Evolutionary conservation across 2,113 vertebrate species (phyloP).

Genomic region (Podilymbus podiceps): DNA sequence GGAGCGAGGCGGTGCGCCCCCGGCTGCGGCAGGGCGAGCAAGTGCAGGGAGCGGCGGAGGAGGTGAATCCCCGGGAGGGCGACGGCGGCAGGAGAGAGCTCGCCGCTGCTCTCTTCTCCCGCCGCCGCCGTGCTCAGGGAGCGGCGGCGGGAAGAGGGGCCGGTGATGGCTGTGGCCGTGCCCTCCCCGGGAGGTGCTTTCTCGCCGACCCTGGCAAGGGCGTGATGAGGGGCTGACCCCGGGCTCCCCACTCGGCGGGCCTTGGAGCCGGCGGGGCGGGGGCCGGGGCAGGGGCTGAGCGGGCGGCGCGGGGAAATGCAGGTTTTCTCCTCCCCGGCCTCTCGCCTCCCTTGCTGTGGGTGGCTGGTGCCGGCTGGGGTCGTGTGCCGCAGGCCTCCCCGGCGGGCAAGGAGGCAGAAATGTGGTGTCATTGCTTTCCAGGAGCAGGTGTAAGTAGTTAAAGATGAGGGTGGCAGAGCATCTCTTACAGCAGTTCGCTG

Average conservation of each 20-base stretch:
- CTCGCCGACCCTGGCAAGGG: background rate
- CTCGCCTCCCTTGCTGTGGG: background rate
- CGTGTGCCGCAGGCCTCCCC: background rate
- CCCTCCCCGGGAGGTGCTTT: background rate
- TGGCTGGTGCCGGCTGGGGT: background rate
- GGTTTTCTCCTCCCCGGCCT: background rate
- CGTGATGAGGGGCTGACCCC: background rate
- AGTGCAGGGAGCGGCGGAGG: background rate
- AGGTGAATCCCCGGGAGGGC: background rate
- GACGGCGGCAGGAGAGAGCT: background rate
- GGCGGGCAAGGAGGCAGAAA: background rate
- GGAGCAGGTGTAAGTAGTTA: background rate
- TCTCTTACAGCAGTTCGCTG: background rate
- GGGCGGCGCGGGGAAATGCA: background rate
- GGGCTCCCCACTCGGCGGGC: background rate
- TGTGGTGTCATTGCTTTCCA: conserved; percentile 42
- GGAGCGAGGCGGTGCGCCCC: background rate
- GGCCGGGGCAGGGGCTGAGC: background rate
- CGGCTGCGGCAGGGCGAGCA: background rate
- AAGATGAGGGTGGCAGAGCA: background rate
- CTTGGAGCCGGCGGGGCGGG: background rate
- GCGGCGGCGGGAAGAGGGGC: background rate
- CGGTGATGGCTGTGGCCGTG: background rate
- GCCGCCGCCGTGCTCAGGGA: background rate
- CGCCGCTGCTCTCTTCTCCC: rapidly evolving